A percentile compares a stretch with the other conserved stretches of the same genome.
These are phyloP conservation scores for Lysiphlebus fabarum DNA, from an alignment of 1,140 invertebrate genomes.

Conservation along the genomic window DNA sequence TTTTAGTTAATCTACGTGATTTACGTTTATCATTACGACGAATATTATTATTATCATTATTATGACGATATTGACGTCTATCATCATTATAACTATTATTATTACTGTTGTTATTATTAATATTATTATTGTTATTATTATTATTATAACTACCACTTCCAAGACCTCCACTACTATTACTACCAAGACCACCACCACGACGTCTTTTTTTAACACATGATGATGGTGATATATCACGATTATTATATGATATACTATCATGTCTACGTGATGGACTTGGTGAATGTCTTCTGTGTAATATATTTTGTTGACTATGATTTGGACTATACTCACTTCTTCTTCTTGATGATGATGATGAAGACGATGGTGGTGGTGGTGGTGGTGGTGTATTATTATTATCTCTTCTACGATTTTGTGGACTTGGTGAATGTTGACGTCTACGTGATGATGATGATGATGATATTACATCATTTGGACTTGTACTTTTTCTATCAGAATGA, in stretches of 20 bases:
- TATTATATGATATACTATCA: conserved; percentile 21
- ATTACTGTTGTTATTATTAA: no score
- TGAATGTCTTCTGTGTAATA: conserved; percentile 43
- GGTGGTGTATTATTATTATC: conserved; percentile 34
- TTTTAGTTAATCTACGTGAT: conserved; percentile 1
- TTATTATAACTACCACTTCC: no score
- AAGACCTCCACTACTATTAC: no score
- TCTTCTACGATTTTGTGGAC: conserved; percentile 39
- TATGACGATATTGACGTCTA: no score
- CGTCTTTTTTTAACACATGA: conserved; percentile 41
- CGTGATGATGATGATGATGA: neutral
- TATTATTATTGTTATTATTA: no score
- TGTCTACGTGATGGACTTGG: conserved; percentile 37
- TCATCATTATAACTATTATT: no score
- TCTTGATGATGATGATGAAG: no score
- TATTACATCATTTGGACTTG: conserved; percentile 29
- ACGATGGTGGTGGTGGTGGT: conserved; percentile 19
- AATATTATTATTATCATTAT: conserved; percentile 46
- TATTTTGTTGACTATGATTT: conserved; percentile 35
- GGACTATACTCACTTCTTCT: conserved; percentile 49
- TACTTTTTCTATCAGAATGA: conserved; percentile 31
- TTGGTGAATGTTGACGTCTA: conserved; percentile 45
- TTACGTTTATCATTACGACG: conserved; percentile 41
- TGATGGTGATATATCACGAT: no score
- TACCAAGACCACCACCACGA: conserved; percentile 36